A percentile compares a stretch with the other conserved stretches of the same genome.
Evolutionary conservation across 2,113 vertebrate species (phyloP).

Genomic region (Cygnus atratus): DNA sequence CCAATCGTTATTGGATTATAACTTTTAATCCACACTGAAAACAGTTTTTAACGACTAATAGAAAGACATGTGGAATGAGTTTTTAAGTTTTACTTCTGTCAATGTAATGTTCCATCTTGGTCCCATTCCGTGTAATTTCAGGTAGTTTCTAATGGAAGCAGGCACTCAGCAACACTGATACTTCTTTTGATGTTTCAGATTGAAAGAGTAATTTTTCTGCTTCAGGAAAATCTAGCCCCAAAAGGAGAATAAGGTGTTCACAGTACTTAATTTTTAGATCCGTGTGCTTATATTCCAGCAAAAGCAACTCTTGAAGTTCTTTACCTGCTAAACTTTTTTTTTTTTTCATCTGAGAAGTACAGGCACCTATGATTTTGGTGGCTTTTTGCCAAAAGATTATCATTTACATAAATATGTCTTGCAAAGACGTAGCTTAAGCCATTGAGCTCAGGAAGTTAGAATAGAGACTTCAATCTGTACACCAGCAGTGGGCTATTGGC

Average conservation of each 20-base stretch:
- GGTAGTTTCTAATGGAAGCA: not conserved
- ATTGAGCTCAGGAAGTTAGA: conserved; percentile 66
- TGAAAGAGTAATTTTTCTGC: conserved; percentile 1
- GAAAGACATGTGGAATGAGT: not conserved
- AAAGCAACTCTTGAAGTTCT: conserved; percentile 63
- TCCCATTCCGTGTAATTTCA: not conserved
- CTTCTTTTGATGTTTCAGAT: conserved; percentile 1
- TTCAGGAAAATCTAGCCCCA: conserved; percentile 12
- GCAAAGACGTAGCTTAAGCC: conserved; percentile 61
- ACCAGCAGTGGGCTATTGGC: conserved; percentile 68
- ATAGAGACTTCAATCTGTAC: conserved; percentile 70
- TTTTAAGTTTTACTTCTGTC: not conserved
- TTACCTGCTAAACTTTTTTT: conserved; percentile 60
- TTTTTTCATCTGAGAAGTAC: conserved; percentile 66
- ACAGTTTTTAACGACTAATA: not conserved
- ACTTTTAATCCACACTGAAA: not conserved
- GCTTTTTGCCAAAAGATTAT: conserved; percentile 70
- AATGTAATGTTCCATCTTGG: not conserved
- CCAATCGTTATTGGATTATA: not conserved
- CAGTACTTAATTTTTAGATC: conserved; percentile 53
- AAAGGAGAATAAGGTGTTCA: conserved; percentile 6
- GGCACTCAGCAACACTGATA: not conserved
- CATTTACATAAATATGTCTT: conserved; percentile 77
- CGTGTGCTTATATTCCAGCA: conserved; percentile 44
- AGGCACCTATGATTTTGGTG: conserved; percentile 65